Evolutionary conservation across 2,113 vertebrate species (phyloP), one percentile per base, ranked within the genome.

Genomic region (Sardina pilchardus): DNA sequence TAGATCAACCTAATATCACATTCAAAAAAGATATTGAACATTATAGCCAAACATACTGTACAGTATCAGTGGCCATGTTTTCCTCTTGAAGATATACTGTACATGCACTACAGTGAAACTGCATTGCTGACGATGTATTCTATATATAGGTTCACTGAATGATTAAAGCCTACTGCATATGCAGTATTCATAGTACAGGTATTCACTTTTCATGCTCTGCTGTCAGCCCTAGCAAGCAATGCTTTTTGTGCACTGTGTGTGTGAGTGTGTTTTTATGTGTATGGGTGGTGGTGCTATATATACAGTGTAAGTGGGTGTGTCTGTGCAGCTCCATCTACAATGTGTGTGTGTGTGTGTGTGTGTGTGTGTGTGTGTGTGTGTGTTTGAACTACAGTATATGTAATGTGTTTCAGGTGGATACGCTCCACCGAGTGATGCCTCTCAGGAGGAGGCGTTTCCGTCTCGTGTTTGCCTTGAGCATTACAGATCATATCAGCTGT

Each of bases 401-500:
- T 47, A 47, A 1, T 47, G 45, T 47, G 9, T 53, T 53, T 53
- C 9, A 71, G 63, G 26, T 34, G n/a, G 63, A 30, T 12, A 71
- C n/a, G n/a, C 24, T 30, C 26, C 63, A 71, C 63, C 16, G 63
- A 30, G 26, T 71, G 63, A 71, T 30, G 36, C 1, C 47, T 30
- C 80, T 86, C 59, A 24, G 50, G 43, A 1, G 81, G 67, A 12
- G 4, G 53, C 80, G n/a, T 36, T 84, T 63, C 63, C n/a, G n/a
- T 83, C 26, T 34, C 59, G 44, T 86, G 63, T 82, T 82, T 44
- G 30, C 43, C 48, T 84, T 87, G 56, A 87, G 30, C 81, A 81
- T 84, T 71, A 84, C 83, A 81, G 67, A 81, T 83, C 83, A 75
- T 83, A 81, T 83, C 84, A 85, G 36, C 17, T 30, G 47, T 85